Percentiles rank a stretch among this genome's conserved stretches.
phyloP scores from a whole-genome alignment of 2,888 invertebrate species.

The Pristionchus fissidentatus region DNA sequence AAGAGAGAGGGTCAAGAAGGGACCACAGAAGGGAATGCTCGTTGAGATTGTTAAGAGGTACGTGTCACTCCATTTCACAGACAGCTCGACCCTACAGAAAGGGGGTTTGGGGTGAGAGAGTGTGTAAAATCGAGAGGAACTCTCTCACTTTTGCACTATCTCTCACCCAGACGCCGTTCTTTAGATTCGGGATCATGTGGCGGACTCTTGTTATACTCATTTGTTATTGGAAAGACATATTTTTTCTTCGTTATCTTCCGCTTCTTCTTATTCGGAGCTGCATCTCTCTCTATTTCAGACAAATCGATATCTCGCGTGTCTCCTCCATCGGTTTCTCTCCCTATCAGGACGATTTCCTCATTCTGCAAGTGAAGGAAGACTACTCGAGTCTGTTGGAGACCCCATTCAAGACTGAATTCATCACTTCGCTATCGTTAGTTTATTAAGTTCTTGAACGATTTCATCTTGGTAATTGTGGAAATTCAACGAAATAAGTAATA shows the following conservation, averaged over 20 bases:
- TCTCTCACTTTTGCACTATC: no score
- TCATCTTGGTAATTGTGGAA: no score
- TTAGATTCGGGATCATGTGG: no score
- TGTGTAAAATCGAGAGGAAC: no score
- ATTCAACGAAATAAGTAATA: no score
- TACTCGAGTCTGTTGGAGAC: conserved; percentile 82
- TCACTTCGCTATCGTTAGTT: conserved; percentile 79
- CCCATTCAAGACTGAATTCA: conserved; percentile 83
- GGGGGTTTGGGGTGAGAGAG: no score
- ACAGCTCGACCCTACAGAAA: no score
- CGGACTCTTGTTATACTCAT: no score
- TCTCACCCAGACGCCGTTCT: no score
- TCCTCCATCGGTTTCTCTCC: conserved; percentile 76
- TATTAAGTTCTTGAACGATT: background rate
- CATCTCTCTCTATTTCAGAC: conserved; percentile 58
- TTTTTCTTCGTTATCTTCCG: no score
- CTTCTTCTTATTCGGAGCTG: no score
- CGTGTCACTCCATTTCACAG: background rate
- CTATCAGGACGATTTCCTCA: conserved; percentile 81
- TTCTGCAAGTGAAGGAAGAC: conserved; percentile 80
- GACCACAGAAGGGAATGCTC: conserved; percentile 81
- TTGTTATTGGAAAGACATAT: no score
- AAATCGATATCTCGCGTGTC: conserved; percentile 67
- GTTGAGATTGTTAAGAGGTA: conserved; percentile 81
- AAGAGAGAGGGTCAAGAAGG: conserved; percentile 81